Conservation (phyloP, 2,113 vertebrate genomes). For the Pachypanchax playfairii region DNA sequence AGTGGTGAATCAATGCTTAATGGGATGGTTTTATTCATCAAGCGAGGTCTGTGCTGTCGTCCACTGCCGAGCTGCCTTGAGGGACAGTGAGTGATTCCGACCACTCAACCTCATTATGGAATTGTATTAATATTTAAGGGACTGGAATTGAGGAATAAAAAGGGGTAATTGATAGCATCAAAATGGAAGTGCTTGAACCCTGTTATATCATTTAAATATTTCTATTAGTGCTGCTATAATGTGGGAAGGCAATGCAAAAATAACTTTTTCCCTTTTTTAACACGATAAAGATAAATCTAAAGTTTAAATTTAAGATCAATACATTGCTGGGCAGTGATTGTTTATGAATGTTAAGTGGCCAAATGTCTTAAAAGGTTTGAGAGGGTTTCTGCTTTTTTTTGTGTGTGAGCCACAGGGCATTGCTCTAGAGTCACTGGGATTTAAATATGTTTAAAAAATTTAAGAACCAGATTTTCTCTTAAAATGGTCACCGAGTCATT, state of each 20-base stretch:
- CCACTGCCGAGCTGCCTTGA: conserved; percentile 74
- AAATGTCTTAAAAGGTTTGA: no score
- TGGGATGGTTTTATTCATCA: conserved; percentile 81
- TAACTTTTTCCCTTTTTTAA: conserved; percentile 1
- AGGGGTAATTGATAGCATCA: conserved; percentile 80
- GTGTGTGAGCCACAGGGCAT: no score
- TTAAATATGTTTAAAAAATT: no score
- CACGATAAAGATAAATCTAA: conserved; percentile 16
- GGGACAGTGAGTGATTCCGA: conserved; percentile 82
- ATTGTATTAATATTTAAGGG: conserved; percentile 82
- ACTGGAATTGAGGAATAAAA: conserved; percentile 80
- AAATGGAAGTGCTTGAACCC: conserved; percentile 75
- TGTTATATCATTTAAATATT: conserved; percentile 70
- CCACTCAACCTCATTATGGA: conserved; percentile 82
- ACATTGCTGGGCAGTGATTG: no score
- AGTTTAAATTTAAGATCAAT: neutral
- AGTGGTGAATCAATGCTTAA: conserved; percentile 71
- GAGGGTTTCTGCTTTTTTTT: no score
- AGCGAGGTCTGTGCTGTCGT: conserved; percentile 69
- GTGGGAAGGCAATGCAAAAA: conserved; percentile 46
- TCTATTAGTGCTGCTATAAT: conserved; percentile 56
- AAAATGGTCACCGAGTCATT: no score
- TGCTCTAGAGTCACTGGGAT: no score
- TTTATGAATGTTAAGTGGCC: no score
- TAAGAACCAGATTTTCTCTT: no score